Percentiles rank a stretch among this genome's conserved stretches.
phyloP scores from a whole-genome alignment of 2,797 vertebrate genomes.

The Danionella dracula region DNA sequence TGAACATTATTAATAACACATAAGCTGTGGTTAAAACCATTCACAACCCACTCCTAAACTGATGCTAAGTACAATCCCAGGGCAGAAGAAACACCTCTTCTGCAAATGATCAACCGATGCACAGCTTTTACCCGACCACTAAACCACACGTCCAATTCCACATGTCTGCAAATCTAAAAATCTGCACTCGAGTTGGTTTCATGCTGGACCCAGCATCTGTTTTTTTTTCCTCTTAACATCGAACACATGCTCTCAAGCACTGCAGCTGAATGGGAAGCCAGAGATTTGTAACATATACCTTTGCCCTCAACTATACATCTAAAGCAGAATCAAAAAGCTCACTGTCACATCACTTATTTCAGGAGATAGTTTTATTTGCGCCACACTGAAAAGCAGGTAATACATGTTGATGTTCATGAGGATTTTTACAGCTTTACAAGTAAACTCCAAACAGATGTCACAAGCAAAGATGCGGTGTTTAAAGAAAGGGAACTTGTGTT shows the following conservation, averaged over 20 bases:
- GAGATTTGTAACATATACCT: not conserved
- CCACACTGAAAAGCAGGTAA: not conserved
- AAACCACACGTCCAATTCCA: constrained; percentile 25
- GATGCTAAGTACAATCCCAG: not conserved
- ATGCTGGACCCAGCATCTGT: constrained; percentile 4
- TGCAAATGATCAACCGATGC: constrained; percentile 7
- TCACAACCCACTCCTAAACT: not conserved
- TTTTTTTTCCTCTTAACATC: constrained; percentile 2
- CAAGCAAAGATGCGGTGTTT: not conserved
- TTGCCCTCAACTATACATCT: not conserved
- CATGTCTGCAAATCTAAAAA: constrained; percentile 10
- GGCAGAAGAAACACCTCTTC: not conserved
- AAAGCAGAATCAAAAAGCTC: constrained; percentile 15
- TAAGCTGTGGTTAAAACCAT: constrained; percentile 11
- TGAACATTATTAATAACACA: constrained; percentile 7
- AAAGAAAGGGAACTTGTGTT: not conserved
- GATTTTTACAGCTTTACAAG: not conserved
- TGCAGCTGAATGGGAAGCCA: not conserved
- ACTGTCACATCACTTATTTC: not conserved
- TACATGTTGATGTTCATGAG: not conserved
- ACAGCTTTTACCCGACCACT: not conserved
- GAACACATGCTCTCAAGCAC: not conserved
- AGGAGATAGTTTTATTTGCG: not conserved
- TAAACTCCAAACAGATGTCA: not conserved
- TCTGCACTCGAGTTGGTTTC: not conserved